Conservation (phyloP, 2,797 vertebrate genomes). For the Ficedula albicollis region DNA sequence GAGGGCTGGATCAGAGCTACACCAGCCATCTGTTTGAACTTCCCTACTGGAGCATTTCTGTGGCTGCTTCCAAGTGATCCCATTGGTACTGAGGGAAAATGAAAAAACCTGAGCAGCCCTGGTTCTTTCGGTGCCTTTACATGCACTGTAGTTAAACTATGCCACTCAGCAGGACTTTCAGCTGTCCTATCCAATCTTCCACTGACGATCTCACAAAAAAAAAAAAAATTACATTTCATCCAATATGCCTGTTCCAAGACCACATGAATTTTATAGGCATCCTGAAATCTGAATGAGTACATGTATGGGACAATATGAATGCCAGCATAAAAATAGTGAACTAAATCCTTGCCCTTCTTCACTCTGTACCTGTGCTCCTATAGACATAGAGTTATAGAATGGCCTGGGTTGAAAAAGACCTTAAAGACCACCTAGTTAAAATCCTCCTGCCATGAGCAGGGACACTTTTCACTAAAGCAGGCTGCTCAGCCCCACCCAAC, state of each 20-base stretch:
- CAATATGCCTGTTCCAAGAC: not conserved
- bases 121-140: not conserved
- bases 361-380: not conserved
- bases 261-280: not conserved
- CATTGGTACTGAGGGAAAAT: not conserved
- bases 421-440: not conserved
- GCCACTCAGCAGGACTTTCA: not conserved
- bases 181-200: not conserved
- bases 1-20: conserved; percentile 28
- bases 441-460: not conserved
- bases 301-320: not conserved
- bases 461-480: not conserved
- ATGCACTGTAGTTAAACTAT: not conserved
- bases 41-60: not conserved
- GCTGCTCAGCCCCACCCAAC: not conserved
- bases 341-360: not conserved
- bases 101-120: not conserved
- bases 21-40: conserved; percentile 33
- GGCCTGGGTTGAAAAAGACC: not conserved
- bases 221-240: not conserved
- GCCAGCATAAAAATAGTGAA: not conserved
- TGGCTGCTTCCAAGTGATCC: not conserved
- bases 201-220: not conserved
- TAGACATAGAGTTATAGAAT: not conserved
- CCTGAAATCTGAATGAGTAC: not conserved